These are phyloP conservation scores for Sebastes ruberrimus DNA, from an alignment of 2,797 vertebrate genomes.

Conservation along the genomic window DNA sequence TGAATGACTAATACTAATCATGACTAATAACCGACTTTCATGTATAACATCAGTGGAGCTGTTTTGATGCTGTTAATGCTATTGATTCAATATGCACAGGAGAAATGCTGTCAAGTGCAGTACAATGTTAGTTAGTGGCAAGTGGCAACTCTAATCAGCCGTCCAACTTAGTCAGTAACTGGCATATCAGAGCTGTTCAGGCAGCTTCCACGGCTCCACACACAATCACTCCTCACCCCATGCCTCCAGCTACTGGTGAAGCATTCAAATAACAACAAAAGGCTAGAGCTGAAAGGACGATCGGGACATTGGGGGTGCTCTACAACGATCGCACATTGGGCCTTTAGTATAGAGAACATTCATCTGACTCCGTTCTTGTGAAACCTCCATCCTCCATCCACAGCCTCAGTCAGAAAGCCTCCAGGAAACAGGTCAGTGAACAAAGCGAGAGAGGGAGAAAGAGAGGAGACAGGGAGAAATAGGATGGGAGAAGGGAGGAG, in stretches of 20 bases:
- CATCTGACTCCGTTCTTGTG: conserved; percentile 30
- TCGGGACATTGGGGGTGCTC: not conserved
- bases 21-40: not conserved
- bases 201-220: not conserved
- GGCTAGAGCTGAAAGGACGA: not conserved
- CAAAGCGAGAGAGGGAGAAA: conserved; percentile 48
- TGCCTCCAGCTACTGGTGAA: not conserved
- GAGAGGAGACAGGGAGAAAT: conserved; percentile 27
- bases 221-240: not conserved
- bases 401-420: conserved; percentile 56
- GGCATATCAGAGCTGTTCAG: not conserved
- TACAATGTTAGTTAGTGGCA: not conserved
- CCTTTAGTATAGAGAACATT: conserved; percentile 26
- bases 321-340: not conserved
- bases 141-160: not conserved
- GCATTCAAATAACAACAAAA: conserved; percentile 18
- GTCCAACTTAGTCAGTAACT: not conserved
- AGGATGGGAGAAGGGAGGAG: conserved; percentile 35
- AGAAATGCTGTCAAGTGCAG: not conserved
- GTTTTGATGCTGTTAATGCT: not conserved
- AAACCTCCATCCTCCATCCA: conserved; percentile 50
- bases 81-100: not conserved
- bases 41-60: not conserved
- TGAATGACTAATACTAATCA: not conserved
- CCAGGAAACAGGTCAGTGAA: conserved; percentile 76